These are phyloP conservation scores for Emydocephalus ijimae DNA, from an alignment of 2,113 vertebrate genomes.

Conservation along the genomic window DNA sequence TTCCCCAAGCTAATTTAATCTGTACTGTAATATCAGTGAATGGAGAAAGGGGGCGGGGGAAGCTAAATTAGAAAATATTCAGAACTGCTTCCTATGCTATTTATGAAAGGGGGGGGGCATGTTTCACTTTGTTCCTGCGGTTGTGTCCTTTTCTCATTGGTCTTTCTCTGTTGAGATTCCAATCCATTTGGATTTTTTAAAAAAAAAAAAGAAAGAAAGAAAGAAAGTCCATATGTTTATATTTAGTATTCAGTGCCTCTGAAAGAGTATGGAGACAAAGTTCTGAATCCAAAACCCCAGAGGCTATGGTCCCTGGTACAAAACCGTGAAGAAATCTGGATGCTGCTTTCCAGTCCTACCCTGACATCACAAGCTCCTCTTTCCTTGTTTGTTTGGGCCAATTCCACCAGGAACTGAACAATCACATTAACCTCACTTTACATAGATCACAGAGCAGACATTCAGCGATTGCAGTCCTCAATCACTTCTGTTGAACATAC, in stretches of 20 bases:
- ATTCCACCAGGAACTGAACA: conserved; percentile 58
- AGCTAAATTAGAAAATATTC: neutral
- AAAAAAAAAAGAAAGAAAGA: too few species aligned
- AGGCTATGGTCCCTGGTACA: neutral
- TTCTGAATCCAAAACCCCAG: neutral
- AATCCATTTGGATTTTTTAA: neutral
- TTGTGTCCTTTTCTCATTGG: neutral
- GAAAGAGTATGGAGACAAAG: neutral
- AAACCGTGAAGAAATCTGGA: neutral
- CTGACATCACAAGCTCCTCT: neutral
- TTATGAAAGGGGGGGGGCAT: neutral
- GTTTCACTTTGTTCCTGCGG: neutral
- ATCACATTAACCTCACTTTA: conserved; percentile 22
- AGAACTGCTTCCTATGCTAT: neutral
- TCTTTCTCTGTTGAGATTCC: neutral
- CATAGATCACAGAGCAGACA: conserved; percentile 13
- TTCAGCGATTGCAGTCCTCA: neutral
- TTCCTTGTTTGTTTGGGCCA: neutral
- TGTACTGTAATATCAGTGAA: neutral
- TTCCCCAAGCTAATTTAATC: conserved; percentile 21
- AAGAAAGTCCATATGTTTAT: neutral
- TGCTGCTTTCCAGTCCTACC: neutral
- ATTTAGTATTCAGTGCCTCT: neutral
- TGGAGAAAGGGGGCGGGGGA: neutral
- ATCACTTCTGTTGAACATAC: neutral